phyloP scores from a whole-genome alignment of 2,888 invertebrate genomes.

The Patella ulyssiponensis region DNA sequence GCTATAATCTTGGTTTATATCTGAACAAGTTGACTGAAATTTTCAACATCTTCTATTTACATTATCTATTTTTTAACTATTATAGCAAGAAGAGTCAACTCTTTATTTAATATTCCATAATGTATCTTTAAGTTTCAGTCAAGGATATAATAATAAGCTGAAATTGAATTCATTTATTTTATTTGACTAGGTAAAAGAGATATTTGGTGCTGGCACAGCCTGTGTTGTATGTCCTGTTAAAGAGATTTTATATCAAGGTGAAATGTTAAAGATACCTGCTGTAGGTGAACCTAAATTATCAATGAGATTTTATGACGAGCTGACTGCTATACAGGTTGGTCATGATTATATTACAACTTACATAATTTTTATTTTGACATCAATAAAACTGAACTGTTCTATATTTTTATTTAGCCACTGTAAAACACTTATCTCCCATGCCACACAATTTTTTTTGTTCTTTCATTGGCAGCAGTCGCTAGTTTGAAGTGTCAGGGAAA shows the following conservation, averaged over 20 bases:
- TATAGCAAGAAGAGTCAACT: no score
- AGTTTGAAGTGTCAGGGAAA: no score
- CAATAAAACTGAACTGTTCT: background rate
- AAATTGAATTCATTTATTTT: background rate
- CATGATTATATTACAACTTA: background rate
- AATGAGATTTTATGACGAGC: constrained; percentile 81
- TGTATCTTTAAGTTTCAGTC: no score
- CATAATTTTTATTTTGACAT: background rate
- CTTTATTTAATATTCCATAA: no score
- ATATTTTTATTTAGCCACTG: background rate
- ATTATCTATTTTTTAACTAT: no score
- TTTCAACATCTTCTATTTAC: no score
- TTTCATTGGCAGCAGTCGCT: no score
- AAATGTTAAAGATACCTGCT: constrained; percentile 73
- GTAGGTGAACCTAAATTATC: constrained; percentile 77
- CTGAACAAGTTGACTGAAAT: no score
- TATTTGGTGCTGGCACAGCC: constrained; percentile 99
- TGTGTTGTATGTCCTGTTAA: constrained; percentile 94
- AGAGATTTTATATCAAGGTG: constrained; percentile 83
- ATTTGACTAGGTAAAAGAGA: constrained; percentile 84
- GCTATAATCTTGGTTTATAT: background rate
- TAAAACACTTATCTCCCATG: background rate
- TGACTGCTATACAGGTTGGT: constrained; percentile 85
- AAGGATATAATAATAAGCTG: no score
- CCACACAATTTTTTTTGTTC: no score